phyloP scores from a whole-genome alignment of 2,888 invertebrate species.

The Aleiodes testaceus region DNA sequence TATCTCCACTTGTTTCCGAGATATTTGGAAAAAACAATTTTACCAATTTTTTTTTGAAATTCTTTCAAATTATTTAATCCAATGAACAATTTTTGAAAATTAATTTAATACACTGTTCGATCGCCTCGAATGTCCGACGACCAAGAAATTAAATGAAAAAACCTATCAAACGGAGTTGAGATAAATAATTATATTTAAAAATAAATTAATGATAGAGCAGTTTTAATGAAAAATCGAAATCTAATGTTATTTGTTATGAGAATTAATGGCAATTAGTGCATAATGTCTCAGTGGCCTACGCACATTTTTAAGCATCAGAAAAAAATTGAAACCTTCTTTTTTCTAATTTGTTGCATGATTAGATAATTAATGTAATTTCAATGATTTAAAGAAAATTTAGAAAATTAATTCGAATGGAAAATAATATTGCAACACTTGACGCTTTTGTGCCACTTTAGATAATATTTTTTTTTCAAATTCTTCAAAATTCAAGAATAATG shows the following conservation, averaged over 20 bases:
- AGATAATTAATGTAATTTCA: not conserved
- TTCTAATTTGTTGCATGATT: not conserved
- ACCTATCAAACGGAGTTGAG: conserved; percentile 3
- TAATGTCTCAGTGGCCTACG: conserved; percentile 32
- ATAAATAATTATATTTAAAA: conserved; percentile 6
- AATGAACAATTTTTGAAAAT: too few relatives aligned
- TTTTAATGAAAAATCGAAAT: too few relatives aligned
- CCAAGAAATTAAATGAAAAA: conserved; percentile 10
- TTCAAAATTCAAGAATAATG: not conserved
- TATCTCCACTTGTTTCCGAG: too few relatives aligned
- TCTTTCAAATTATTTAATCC: not conserved
- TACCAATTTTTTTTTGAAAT: too few relatives aligned
- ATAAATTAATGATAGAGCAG: conserved; percentile 2
- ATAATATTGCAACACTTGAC: not conserved
- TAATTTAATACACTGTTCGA: too few relatives aligned
- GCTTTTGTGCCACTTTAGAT: not conserved
- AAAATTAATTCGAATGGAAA: not conserved
- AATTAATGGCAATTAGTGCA: not conserved
- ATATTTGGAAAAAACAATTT: too few relatives aligned
- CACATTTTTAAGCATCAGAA: not conserved
- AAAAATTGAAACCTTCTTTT: not conserved
- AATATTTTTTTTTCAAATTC: not conserved
- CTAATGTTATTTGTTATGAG: conserved; percentile 24
- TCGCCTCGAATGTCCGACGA: not conserved
- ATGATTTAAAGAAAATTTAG: not conserved